Evolutionary conservation across 2,888 invertebrate species (phyloP).

Genomic region (Clusia tigrina): DNA sequence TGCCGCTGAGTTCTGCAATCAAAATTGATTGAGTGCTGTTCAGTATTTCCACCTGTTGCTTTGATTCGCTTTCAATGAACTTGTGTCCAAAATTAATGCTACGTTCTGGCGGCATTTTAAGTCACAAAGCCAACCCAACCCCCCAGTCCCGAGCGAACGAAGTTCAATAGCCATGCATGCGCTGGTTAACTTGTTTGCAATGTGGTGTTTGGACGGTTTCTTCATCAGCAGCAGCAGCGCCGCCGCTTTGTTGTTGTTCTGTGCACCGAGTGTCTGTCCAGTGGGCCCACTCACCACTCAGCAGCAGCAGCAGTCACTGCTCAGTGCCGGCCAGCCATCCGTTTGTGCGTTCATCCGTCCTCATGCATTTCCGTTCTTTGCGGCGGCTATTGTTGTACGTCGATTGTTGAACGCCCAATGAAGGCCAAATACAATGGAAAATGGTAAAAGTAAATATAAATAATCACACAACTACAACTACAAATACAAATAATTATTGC

Average conservation of each 20-base stretch:
- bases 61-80: slow-evolving; percentile 33
- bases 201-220: not conserved
- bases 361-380: slow-evolving; percentile 43
- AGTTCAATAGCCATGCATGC: slow-evolving; percentile 14
- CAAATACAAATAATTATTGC: not conserved
- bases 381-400: slow-evolving; percentile 7
- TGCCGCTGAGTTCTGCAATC: not conserved
- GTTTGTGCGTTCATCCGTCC: slow-evolving; percentile 49
- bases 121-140: not conserved
- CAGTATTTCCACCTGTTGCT: not conserved
- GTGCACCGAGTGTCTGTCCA: not conserved
- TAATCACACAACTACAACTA: not conserved
- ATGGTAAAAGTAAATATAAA: too few species aligned
- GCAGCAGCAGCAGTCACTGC: not conserved
- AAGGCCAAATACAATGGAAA: slow-evolving; percentile 43
- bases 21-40: not conserved
- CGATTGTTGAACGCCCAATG: slow-evolving; percentile 40
- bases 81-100: slow-evolving; percentile 23
- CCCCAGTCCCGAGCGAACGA: not conserved
- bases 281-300: not conserved
- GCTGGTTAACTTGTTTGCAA: not conserved
- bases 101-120: not conserved
- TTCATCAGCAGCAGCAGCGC: not conserved
- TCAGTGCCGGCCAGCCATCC: not conserved
- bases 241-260: not conserved